Evolutionary conservation across 2,113 vertebrate species (phyloP).

Genomic region (Cinclus cinclus): DNA sequence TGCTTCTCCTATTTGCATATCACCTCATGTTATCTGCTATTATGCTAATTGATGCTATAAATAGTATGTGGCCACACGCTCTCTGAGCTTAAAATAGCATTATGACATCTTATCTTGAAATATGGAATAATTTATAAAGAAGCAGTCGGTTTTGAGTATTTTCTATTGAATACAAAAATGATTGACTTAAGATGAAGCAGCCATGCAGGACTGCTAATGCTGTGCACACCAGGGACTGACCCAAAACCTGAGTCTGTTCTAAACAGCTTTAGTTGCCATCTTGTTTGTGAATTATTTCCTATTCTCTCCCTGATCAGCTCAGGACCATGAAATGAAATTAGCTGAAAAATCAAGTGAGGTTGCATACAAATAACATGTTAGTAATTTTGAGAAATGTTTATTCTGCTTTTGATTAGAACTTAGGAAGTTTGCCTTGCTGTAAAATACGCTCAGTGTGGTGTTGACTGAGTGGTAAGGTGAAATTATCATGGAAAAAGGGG

Average conservation of each 20-base stretch:
- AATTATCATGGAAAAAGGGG: background rate
- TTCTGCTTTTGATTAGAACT: background rate
- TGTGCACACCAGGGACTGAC: rapidly evolving
- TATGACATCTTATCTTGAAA: conserved; percentile 7
- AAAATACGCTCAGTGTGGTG: background rate
- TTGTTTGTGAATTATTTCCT: background rate
- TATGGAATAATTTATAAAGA: background rate
- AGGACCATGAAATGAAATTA: background rate
- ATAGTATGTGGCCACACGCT: background rate
- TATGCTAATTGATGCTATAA: conserved; percentile 12
- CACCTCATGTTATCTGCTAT: conserved; percentile 2
- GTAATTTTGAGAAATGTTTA: background rate
- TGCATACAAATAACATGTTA: background rate
- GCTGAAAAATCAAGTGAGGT: background rate
- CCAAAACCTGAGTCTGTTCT: background rate
- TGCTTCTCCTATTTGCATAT: background rate
- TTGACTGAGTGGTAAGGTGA: background rate
- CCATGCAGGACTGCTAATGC: background rate
- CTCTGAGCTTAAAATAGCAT: conserved; percentile 3
- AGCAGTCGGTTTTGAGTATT: background rate
- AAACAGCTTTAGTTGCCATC: background rate
- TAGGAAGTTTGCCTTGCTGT: background rate
- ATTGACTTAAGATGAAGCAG: background rate
- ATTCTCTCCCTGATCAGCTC: background rate
- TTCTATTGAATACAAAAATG: background rate